Evolutionary conservation across 2,888 invertebrate species (phyloP), one percentile per base, ranked within the genome.

Genomic region (Lepidocyrtoides sp.): DNA sequence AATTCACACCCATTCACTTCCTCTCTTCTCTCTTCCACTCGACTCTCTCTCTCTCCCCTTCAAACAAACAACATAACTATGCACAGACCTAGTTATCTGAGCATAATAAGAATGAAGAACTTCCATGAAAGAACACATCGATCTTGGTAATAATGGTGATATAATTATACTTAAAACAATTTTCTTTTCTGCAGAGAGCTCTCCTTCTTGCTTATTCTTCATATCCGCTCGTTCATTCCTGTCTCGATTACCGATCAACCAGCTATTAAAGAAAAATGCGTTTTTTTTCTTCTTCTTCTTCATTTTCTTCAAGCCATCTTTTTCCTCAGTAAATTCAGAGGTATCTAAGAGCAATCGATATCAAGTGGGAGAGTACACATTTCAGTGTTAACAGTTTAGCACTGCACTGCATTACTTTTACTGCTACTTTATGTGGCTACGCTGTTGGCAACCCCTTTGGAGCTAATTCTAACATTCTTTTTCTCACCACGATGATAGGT

Each of bases 401-500:
- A 79, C n/a, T 41, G 54, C 12, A 17, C 29, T 29, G 17, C 44
- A 23, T 41, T 79, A 10, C 36, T 81, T 7, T 5, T 77, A 32
- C 20, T 66, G 41, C 29, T 32, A 29, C 48, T 87, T 60, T 26
- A 36, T 36, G 2, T 2, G 3, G 2, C 2, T 36, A 36, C 51
- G 63, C 29, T 57, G 54, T n/a, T 23, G 57, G 36, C 48, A 54
- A 44, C 23, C 72, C 72, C 81, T 89, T n/a, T 29, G 20, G 29
- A 89, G 89, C 83, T 89, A 89, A 89, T 89, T 89, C 54, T 57
- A 41, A 90, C 90, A 90, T 90, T 90, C 63, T 51, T 85, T 90
- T 90, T 90, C 90, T 90, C 90, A 85, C 90, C 85, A 84, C 72
- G 75, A 89, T 89, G 89, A 89, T 79, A 85, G 84, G 83, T 89